A percentile compares a stretch with the other conserved stretches of the same genome.
These are phyloP conservation scores for Irena cyanogastra DNA, from an alignment of 2,113 vertebrate species.

Conservation along the genomic window DNA sequence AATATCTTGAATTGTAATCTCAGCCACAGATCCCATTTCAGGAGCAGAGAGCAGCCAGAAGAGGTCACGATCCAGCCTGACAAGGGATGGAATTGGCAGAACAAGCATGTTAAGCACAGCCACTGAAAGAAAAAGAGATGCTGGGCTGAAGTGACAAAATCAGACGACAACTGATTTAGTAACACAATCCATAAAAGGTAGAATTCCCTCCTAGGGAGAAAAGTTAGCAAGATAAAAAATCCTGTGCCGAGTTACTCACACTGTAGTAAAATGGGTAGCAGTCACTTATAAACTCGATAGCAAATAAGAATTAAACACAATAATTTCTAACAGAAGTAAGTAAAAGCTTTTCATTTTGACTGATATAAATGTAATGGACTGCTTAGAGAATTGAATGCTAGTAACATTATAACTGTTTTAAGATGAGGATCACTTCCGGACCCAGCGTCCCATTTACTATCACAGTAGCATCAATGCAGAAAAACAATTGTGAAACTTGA, in stretches of 20 bases:
- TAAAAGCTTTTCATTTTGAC: not conserved
- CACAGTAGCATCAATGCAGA: not conserved
- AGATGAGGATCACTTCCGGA: not conserved
- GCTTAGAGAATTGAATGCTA: not conserved
- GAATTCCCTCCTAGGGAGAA: not conserved
- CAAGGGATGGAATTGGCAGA: slow-evolving; percentile 8
- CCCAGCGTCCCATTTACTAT: not conserved
- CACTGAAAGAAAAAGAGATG: not conserved
- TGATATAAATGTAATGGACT: not conserved
- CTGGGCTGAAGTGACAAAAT: not conserved
- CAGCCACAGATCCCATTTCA: slow-evolving; percentile 25
- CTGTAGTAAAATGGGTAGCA: not conserved
- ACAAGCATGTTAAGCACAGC: not conserved
- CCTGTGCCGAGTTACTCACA: not conserved
- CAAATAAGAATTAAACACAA: not conserved
- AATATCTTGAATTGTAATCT: slow-evolving; percentile 15
- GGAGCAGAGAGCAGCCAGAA: not conserved
- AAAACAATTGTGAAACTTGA: not conserved
- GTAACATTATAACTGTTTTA: not conserved
- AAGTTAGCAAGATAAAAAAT: not conserved
- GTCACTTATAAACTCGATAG: not conserved
- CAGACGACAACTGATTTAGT: not conserved
- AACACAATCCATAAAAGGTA: not conserved
- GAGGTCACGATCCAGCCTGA: not conserved
- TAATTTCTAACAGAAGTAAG: not conserved